Base-by-base conservation (phyloP, 2,888 invertebrate species). In the Dynastes tityus region DNA sequence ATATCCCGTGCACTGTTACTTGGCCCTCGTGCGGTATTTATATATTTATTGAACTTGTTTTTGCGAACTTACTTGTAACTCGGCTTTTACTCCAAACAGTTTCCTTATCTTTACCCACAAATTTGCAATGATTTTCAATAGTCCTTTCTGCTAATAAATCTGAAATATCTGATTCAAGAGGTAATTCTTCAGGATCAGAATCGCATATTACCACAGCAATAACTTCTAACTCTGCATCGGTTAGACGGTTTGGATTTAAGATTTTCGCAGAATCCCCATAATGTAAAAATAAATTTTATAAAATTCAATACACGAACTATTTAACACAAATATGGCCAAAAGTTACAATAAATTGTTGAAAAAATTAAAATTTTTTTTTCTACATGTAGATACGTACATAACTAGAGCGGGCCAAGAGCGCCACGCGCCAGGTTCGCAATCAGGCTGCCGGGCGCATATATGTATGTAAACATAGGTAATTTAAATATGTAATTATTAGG, bases 1-100 rank as follows among this genome's bases (percentile, higher is more conserved):
- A 16, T 16, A 16, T 16, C 16, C 16, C 16, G 16, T 16, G 16
- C 16, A 40, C 27, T 37, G 13, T 65, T 32, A 37, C 11, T 45
- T 51, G 22, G 22, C 9, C 49, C 53, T 70, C 29, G 27, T 51
- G 16, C n/a, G 22, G 45, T 51, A 37, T 49, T n/a, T 27, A 51
- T 70, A 49, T 70, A 49, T 3, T 16, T 45, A 70, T 55, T 55
- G n/a, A 55, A n/a, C n/a, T 55, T 55, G 55, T 55, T 13, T 55
- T 55, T 9, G 55, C 55, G 55, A 55, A 55, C 16, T 55, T 13
- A 55, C 55, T 55, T 13, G 55, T 5, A 55, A 55, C 55, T 11
- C 55, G n/a, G 49, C 27, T 49, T 70, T 70, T 70, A 51, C 16
- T 16, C 16, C 16, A 16, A 16, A 16, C 16, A 16, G 16, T 16